These are phyloP conservation scores for Diglossa cyanea DNA, from an alignment of 2,797 vertebrate species.

Conservation along the genomic window DNA sequence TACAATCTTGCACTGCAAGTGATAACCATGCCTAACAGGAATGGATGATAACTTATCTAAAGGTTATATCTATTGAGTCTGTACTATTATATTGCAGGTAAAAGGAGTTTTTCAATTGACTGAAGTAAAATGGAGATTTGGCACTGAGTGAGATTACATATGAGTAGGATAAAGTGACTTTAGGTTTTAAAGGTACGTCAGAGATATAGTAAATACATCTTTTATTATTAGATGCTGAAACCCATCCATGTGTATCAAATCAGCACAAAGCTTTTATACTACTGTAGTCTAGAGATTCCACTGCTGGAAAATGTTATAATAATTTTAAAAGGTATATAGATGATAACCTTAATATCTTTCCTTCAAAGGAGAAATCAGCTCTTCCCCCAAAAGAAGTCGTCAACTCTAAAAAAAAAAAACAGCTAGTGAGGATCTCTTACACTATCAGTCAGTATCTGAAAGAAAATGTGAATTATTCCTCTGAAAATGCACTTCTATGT, in stretches of 20 bases:
- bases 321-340: background rate
- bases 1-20: background rate
- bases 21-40: background rate
- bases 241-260: background rate
- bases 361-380: background rate
- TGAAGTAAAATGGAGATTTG: background rate
- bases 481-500: background rate
- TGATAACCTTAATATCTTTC: background rate
- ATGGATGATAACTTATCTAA: slow-evolving; percentile 4
- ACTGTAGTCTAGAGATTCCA: background rate
- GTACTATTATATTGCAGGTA: background rate
- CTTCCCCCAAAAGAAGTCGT: background rate
- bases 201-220: background rate
- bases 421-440: background rate
- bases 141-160: background rate
- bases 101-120: background rate
- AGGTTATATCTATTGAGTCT: background rate
- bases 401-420: background rate
- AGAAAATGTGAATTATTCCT: background rate
- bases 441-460: background rate
- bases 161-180: background rate
- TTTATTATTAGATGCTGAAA: background rate
- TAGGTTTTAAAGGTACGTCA: background rate
- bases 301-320: background rate
- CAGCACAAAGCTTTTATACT: background rate